Percentiles rank a stretch among this genome's conserved stretches.
Conservation (phyloP, 2,113 vertebrate species). For the Melanerpes formicivorus region DNA sequence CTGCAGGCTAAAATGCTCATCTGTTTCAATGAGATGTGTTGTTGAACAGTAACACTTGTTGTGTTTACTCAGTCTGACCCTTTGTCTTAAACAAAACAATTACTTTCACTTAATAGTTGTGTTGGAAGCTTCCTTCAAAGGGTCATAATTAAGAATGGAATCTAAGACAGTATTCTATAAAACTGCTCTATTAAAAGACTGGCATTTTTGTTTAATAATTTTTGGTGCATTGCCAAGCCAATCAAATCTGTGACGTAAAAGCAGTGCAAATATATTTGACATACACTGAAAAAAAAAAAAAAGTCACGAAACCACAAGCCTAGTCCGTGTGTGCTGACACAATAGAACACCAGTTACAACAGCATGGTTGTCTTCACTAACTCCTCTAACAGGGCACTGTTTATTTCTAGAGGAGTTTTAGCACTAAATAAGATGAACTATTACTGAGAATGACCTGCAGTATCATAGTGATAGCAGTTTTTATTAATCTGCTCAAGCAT, state of each 20-base stretch:
- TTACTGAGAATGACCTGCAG: not conserved
- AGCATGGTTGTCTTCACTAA: not conserved
- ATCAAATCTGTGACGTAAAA: not conserved
- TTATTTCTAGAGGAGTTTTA: not conserved
- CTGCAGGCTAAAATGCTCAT: not conserved
- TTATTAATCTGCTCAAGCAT: not conserved
- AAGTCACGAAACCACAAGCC: not conserved
- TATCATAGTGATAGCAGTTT: not conserved
- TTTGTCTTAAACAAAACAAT: constrained; percentile 3
- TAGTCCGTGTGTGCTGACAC: not conserved
- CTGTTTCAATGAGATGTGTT: not conserved
- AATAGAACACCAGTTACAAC: not conserved
- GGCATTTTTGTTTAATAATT: not conserved
- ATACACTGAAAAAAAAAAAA: not conserved
- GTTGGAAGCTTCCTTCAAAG: not conserved
- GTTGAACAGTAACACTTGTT: not conserved
- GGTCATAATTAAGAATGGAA: not conserved
- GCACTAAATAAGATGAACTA: not conserved
- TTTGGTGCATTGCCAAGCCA: not conserved
- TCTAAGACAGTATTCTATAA: not conserved
- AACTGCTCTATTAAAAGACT: not conserved
- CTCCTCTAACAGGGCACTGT: not conserved
- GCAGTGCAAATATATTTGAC: not conserved
- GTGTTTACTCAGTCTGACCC: not conserved
- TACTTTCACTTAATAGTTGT: not conserved